Evolutionary conservation across 2,797 vertebrate genomes (phyloP).

Genomic region (Spizella passerina): DNA sequence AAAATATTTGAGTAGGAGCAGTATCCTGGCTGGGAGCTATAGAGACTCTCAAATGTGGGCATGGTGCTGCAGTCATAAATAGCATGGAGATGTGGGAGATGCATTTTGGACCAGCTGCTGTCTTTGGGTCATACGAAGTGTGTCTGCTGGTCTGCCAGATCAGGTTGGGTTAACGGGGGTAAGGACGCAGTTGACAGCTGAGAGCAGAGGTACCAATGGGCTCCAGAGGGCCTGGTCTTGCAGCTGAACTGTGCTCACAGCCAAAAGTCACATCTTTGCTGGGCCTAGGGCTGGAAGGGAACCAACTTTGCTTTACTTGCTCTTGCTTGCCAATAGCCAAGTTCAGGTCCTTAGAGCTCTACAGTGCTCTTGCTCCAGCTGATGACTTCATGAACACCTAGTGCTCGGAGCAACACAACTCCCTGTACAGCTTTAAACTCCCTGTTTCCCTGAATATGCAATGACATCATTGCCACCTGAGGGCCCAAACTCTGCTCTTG

Average conservation of each 20-base stretch:
- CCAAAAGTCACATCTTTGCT: conserved; percentile 18
- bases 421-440: conserved; percentile 43
- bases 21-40: not conserved
- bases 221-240: not conserved
- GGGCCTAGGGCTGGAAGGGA: not conserved
- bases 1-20: not conserved
- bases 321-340: conserved; percentile 44
- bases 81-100: not conserved
- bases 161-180: not conserved
- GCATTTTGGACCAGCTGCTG: not conserved
- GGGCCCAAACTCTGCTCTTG: conserved; percentile 40
- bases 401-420: not conserved
- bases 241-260: not conserved
- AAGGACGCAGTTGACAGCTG: not conserved
- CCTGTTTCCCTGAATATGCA: conserved; percentile 7
- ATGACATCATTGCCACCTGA: conserved; percentile 63
- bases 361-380: conserved; percentile 6
- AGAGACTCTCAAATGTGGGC: not conserved
- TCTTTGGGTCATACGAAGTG: not conserved
- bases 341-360: conserved; percentile 17
- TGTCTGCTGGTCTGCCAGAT: not conserved
- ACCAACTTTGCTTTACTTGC: not conserved
- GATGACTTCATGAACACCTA: conserved; percentile 62
- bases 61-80: not conserved
- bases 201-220: not conserved